Conservation (phyloP, 2,113 vertebrate genomes). For the Oncorhynchus clarkii region DNA sequence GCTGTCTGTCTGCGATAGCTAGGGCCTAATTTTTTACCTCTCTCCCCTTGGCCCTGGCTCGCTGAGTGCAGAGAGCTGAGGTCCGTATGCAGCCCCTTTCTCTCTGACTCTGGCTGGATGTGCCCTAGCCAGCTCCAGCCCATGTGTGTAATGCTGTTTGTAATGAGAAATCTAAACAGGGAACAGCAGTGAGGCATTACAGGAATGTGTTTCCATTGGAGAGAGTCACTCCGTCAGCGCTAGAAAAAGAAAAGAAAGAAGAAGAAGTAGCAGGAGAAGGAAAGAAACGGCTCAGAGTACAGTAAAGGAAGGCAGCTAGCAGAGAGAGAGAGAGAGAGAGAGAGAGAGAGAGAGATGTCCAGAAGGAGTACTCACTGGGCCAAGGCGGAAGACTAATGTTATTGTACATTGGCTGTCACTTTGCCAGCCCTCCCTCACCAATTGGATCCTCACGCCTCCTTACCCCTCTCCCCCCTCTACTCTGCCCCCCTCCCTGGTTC, state of each 20-base stretch:
- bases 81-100: slow-evolving; percentile 50
- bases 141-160: slow-evolving; percentile 88
- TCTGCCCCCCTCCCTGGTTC: slow-evolving; percentile 52
- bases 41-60: slow-evolving; percentile 28
- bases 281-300: slow-evolving; percentile 37
- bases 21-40: slow-evolving; percentile 26
- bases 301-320: too few species aligned
- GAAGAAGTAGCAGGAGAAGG: neutral
- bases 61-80: slow-evolving; percentile 31
- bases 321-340: slow-evolving; percentile 41
- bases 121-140: slow-evolving; percentile 72
- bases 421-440: slow-evolving; percentile 70
- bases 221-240: slow-evolving; percentile 68
- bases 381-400: slow-evolving; percentile 84
- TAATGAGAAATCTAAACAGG: slow-evolving; percentile 98
- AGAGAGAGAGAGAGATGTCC: slow-evolving; percentile 40
- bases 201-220: slow-evolving; percentile 99
- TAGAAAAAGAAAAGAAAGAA: slow-evolving; percentile 68
- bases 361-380: slow-evolving; percentile 69
- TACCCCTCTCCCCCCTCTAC: slow-evolving; percentile 40
- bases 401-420: slow-evolving; percentile 83
- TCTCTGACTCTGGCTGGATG: slow-evolving; percentile 60
- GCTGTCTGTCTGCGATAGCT: slow-evolving; percentile 19
- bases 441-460: slow-evolving; percentile 29
- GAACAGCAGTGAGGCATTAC: slow-evolving; percentile 96